Conservation (phyloP, 2,113 vertebrate genomes). For the Scalopus aquaticus region DNA sequence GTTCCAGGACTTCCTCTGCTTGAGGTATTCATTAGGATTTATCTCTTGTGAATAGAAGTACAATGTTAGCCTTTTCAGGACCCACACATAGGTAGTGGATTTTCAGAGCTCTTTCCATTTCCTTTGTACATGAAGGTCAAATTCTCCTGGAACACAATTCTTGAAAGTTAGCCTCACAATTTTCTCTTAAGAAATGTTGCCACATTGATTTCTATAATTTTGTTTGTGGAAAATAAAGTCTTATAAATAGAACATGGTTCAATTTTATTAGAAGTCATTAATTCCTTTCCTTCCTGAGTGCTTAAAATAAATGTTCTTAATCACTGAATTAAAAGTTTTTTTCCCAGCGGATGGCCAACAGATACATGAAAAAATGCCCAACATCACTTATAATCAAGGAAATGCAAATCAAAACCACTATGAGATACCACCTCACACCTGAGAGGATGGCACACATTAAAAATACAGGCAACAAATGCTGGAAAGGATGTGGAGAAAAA, state of each 20-base stretch:
- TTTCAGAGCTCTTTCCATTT: not conserved
- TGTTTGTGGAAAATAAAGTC: slow-evolving; percentile 38
- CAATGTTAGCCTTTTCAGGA: not conserved
- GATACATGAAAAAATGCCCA: too few species aligned
- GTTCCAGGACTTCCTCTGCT: not conserved
- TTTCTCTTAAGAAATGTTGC: not conserved
- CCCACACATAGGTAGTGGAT: not conserved
- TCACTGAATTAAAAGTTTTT: not conserved
- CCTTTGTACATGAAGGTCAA: not conserved
- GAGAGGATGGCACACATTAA: too few species aligned
- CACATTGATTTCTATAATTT: slow-evolving; percentile 45
- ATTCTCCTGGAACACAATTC: slow-evolving; percentile 14
- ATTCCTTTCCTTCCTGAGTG: slow-evolving; percentile 22
- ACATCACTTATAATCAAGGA: too few species aligned
- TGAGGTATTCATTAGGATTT: not conserved
- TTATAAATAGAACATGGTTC: slow-evolving; percentile 21
- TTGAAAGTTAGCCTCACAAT: not conserved
- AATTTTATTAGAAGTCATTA: slow-evolving; percentile 46
- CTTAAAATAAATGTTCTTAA: slow-evolving; percentile 40
- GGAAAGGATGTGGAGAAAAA: too few species aligned
- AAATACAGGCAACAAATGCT: too few species aligned
- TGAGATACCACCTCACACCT: too few species aligned
- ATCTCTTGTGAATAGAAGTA: not conserved
- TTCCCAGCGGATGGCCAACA: too few species aligned
- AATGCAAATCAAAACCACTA: too few species aligned